phyloP scores from a whole-genome alignment of 2,888 invertebrate species.

The Eretmocerus hayati region DNA sequence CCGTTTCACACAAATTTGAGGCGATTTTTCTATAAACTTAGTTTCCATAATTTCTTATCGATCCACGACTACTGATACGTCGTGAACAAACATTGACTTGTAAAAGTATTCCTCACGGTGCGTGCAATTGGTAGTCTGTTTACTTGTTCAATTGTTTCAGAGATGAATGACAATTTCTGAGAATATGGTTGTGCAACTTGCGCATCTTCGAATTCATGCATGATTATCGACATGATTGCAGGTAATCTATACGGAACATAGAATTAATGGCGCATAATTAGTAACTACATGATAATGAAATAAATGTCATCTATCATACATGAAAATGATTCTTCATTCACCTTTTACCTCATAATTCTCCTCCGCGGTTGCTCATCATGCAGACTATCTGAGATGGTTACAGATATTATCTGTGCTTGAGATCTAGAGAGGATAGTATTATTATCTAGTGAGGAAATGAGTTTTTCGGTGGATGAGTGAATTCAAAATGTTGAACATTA shows the following conservation, averaged over 20 bases:
- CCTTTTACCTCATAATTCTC: too few species aligned
- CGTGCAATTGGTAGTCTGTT: slow-evolving; percentile 1
- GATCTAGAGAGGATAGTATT: too few species aligned
- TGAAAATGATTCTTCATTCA: slow-evolving; percentile 9
- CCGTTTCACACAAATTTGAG: too few species aligned
- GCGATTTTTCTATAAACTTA: too few species aligned
- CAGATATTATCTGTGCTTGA: too few species aligned
- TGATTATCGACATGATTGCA: slow-evolving; percentile 47
- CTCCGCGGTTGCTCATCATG: too few species aligned
- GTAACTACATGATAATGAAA: slow-evolving; percentile 41
- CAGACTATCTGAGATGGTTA: too few species aligned
- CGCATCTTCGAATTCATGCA: slow-evolving; percentile 45
- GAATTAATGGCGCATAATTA: slow-evolving; percentile 42
- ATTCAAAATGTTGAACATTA: too few species aligned
- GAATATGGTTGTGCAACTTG: slow-evolving; percentile 33
- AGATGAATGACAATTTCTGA: slow-evolving; percentile 4
- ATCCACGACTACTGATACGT: neutral
- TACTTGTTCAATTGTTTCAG: slow-evolving; percentile 22
- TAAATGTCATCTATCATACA: slow-evolving; percentile 41
- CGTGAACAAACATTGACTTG: neutral
- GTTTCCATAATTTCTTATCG: too few species aligned
- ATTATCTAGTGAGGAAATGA: too few species aligned
- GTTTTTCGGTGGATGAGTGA: too few species aligned
- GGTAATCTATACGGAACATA: slow-evolving; percentile 45
- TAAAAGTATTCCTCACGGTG: neutral